Conservation (phyloP, 2,113 vertebrate genomes). For the Cepphus grylle region DNA sequence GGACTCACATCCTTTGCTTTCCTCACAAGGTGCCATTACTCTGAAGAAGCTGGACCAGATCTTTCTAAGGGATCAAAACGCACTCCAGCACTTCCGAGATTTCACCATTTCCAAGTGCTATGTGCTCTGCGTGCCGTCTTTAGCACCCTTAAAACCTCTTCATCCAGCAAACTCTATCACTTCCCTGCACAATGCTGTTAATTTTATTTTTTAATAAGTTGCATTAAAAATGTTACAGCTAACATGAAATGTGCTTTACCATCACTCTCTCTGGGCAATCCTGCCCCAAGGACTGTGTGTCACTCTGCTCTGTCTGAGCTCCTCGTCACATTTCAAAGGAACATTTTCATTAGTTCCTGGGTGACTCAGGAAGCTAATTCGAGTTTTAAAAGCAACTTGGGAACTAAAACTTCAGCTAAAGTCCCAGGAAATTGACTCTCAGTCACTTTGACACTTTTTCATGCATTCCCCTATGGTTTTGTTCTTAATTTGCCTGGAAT, state of each 20-base stretch:
- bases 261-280: not conserved
- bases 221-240: not conserved
- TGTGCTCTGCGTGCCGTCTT: fast-evolving
- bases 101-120: not conserved
- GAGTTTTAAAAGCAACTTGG: constrained; percentile 5
- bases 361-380: constrained; percentile 28
- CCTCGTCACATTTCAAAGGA: not conserved
- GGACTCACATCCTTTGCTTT: not conserved
- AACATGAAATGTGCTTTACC: not conserved
- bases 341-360: constrained; percentile 42
- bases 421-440: constrained; percentile 49
- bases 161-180: not conserved
- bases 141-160: not conserved
- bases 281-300: not conserved
- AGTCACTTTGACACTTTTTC: constrained; percentile 40
- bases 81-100: not conserved
- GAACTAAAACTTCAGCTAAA: constrained; percentile 36
- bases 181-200: not conserved
- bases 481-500: constrained; percentile 59
- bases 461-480: not conserved
- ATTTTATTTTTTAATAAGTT: constrained; percentile 8
- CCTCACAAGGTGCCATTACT: fast-evolving
- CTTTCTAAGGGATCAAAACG: not conserved
- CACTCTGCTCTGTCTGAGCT: not conserved
- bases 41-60: not conserved